Percentiles rank a stretch among this genome's conserved stretches.
phyloP scores from a whole-genome alignment of 1,140 invertebrate species.

The Galendromus occidentalis region DNA sequence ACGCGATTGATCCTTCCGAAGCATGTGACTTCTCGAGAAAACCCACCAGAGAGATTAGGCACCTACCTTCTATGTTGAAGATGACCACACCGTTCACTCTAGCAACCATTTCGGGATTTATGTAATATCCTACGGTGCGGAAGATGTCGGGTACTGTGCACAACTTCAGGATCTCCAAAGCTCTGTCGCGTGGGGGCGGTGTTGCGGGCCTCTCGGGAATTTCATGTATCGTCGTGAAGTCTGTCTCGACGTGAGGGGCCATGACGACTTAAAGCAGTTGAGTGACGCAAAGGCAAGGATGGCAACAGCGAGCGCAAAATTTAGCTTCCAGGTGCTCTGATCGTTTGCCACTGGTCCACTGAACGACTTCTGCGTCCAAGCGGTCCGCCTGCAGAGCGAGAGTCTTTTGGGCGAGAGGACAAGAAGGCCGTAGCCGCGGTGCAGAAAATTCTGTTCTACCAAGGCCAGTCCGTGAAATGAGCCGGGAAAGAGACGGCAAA shows the following conservation, averaged over 20 bases:
- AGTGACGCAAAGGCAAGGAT: no score
- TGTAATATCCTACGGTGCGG: slow-evolving; percentile 5
- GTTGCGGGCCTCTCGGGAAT: not conserved
- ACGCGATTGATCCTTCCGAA: not conserved
- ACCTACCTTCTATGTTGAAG: slow-evolving; percentile 7
- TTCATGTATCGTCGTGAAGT: not conserved
- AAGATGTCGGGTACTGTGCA: slow-evolving; percentile 5
- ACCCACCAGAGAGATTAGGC: not conserved
- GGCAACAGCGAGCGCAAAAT: no score
- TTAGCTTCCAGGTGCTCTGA: no score
- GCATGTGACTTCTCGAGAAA: not conserved
- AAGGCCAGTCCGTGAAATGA: no score
- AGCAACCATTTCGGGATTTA: slow-evolving; percentile 5
- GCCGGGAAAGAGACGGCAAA: no score
- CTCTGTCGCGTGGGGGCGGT: not conserved
- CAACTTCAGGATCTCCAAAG: not conserved
- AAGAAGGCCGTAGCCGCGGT: no score
- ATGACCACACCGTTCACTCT: slow-evolving; percentile 4
- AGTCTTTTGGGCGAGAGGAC: no score
- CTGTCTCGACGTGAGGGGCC: not conserved
- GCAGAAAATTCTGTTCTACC: no score
- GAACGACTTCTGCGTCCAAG: no score
- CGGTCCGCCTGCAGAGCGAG: no score
- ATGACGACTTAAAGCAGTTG: not conserved
- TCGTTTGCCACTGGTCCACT: no score